Base-by-base conservation (phyloP, 2,113 vertebrate genomes). In the Cichladusa arquata region DNA sequence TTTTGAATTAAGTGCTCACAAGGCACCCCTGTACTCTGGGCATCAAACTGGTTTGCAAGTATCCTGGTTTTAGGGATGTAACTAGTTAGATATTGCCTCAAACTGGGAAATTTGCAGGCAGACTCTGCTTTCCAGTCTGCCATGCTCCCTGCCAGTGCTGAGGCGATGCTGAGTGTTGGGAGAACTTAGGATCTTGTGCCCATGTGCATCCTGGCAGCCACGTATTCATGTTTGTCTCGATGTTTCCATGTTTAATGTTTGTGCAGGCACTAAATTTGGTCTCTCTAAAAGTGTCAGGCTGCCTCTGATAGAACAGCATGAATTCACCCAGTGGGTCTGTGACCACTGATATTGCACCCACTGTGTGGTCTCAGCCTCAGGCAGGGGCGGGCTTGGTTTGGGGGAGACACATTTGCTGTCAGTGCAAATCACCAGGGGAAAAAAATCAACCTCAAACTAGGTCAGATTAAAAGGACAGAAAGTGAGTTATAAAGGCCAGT, bases 311-410 rank as follows among this genome's bases (percentile, higher is more conserved):
- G 81, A 33, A 3, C 3, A 47, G 9, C 8, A 8, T 36, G 31
- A 28, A 56, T 56, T 86, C n/a, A 42, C 6, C 26, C 48, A 11
- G 38, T 12, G 26, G 42, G 9, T 51, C 47, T 81, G 36, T 54
- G 42, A 40, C 50, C 53, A 24, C 0, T 54, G 67, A 7, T 20
- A 4, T 2, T 40, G 23, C n/a, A 48, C 19, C 13, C 36, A 10
- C 25, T 12, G 38, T 15, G 3, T 8, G 34, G 11, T 58, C 57
- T 64, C 40, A n/a, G 66, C 44, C 53, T 58, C 19, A n/a, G 45
- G 47, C 17, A 50, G 14, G 12, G 20, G 9, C 4, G 24, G 45
- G 18, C 40, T 84, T 25, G 14, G 8, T 28, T 20, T 84, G 12
- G 12, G 38, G 20, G 8, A 69, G 48, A 65, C 12, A 34, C 19